A percentile compares a stretch with the other conserved stretches of the same genome.
Conservation (phyloP, 2,797 vertebrate genomes). For the Micrastur ruficollis region DNA sequence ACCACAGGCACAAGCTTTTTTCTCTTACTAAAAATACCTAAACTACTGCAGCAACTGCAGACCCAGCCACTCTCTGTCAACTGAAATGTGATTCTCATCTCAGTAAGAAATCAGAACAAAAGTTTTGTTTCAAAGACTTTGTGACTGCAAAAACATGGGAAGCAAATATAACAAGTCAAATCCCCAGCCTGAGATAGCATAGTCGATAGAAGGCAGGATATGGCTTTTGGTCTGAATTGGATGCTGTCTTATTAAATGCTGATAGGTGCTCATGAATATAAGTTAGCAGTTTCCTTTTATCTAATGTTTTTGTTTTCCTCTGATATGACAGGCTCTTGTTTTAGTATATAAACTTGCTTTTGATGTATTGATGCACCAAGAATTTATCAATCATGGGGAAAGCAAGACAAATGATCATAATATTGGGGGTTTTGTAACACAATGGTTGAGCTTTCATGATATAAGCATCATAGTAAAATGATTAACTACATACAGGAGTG, state of each 20-base stretch:
- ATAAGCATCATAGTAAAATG: background rate
- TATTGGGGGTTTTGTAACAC: background rate
- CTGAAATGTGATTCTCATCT: background rate
- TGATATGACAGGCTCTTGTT: background rate
- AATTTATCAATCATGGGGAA: background rate
- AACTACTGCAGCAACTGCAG: background rate
- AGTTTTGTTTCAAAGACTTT: slow-evolving; percentile 3
- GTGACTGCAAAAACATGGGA: background rate
- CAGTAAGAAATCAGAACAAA: slow-evolving; percentile 4
- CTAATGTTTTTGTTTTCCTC: background rate
- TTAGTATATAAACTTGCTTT: background rate
- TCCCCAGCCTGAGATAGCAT: background rate
- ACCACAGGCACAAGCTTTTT: background rate
- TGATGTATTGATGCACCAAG: background rate
- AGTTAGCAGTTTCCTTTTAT: slow-evolving; percentile 17
- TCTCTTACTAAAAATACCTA: background rate
- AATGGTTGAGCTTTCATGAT: background rate
- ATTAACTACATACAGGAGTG: background rate
- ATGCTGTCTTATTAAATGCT: background rate
- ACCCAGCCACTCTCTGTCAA: background rate
- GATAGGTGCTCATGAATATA: background rate
- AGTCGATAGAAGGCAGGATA: background rate
- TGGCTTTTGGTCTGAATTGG: background rate
- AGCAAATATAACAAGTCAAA: slow-evolving; percentile 10
- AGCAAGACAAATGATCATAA: background rate